Base-by-base conservation (phyloP, 2,888 invertebrate species). In the Eledona agricola region DNA sequence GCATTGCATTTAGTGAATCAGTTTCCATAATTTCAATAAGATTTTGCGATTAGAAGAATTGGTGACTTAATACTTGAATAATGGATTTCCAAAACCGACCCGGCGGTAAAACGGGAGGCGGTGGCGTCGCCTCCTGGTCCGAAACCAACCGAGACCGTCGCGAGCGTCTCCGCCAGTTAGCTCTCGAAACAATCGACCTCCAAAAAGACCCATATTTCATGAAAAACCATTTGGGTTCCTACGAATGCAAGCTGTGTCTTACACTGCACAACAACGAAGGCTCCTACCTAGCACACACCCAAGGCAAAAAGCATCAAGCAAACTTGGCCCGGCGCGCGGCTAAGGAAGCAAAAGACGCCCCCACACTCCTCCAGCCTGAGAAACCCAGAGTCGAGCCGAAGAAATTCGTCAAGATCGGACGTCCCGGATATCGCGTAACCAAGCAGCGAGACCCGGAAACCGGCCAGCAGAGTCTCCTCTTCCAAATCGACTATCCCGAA, bases 191-290 rank as follows among this genome's bases (percentile, higher is more conserved):
- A 0, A 99, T 99, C 53, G 99, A 99, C 76, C 81, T 99, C 12
- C 95, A 96, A 73, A 99, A 99, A 78, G 99, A 99, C 84, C 99
- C 99, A 0, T 99, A 99, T 85, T 99, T 99, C 83, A 99, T 99
- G 99, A 96, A 97, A 85, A 99, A 99, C 80, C 99, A 99, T 80
- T 61, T 76, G 82, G 88, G 90, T 1, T 96, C 98, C 0, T 99
- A 99, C 77, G 99, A 99, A 78, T 99, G 99, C 77, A 99, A 99
- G 79, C 79, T 99, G 2, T 99, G 99, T 81, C 78, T 99, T 38
- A 99, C 99, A 0, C 81, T 99, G 9, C 99, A 99, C 77, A 99
- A 99, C 75, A 99, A 99, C 78, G 99, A 96, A 77, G 99, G 98
- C 1, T 97, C 97, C 69, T 99, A 99, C 73, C 80, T 99, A 71